Evolutionary conservation across 2,888 invertebrate genomes (phyloP).

Genomic region (Agrotis ipsilon): DNA sequence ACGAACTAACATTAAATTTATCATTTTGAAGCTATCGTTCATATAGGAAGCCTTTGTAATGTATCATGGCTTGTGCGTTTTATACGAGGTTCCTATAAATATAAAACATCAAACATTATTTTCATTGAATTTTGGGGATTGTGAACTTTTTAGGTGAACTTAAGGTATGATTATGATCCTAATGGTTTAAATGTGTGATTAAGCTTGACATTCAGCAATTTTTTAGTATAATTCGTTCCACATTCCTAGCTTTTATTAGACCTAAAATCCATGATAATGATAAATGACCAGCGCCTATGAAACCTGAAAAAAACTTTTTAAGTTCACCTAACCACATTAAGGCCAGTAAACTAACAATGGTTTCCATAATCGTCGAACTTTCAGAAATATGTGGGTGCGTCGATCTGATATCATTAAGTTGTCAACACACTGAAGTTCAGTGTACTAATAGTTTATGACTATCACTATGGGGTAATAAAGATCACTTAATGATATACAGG

Average conservation of each 20-base stretch:
- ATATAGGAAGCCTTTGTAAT: constrained; percentile 1
- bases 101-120: too few species aligned
- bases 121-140: too few species aligned
- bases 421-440: constrained; percentile 35
- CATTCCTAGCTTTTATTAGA: too few species aligned
- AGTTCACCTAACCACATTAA: constrained; percentile 4
- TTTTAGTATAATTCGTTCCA: not conserved
- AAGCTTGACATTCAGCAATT: not conserved
- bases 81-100: too few species aligned
- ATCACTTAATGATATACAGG: constrained; percentile 42
- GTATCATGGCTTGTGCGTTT: not conserved
- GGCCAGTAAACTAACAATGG: constrained; percentile 17
- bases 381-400: constrained; percentile 8
- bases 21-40: constrained; percentile 36
- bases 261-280: not conserved
- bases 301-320: not conserved
- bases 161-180: not conserved
- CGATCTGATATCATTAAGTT: constrained; percentile 39
- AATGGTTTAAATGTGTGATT: not conserved
- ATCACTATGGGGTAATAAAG: constrained; percentile 21
- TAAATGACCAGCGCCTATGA: not conserved
- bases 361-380: constrained; percentile 6
- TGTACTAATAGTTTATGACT: constrained; percentile 25
- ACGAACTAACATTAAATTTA: constrained; percentile 35
- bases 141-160: not conserved